Base-by-base conservation (phyloP, 2,888 invertebrate species). In the Eupithecia dodoneata region DNA sequence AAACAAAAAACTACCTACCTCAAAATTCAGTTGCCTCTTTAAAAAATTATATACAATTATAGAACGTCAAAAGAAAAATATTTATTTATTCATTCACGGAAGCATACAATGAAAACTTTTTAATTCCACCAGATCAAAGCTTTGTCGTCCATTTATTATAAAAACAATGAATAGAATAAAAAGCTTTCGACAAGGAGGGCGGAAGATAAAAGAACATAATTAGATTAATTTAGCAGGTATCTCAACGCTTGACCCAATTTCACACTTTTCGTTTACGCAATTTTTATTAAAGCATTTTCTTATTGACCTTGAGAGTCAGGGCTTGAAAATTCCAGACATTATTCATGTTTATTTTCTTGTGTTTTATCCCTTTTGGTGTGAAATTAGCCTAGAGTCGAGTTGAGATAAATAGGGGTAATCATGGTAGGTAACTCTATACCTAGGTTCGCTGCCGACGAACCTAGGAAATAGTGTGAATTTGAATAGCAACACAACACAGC, bases 211-310 rank as follows among this genome's bases (percentile, higher is more conserved):
- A 72, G 44, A 45, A 69, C 30, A 69, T 55, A 41, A 71, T 75
- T 71, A 71, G 52, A 71, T 71, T 75, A 66, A 66, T 75, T 75
- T 52, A 55, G 52, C 18, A 47, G 47, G 70, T 72, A 67, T 42
- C 52, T 52, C 52, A 59, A 45, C 10, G 47, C 71, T 75, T 71
- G 63, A 49, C 74, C 63, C 63, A 70, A 74, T 75, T 75, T 71
- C 4, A 71, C 70, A 65, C 74, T 70, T 70, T 69, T 44, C n/a
- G 12, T 69, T 67, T 59, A 59, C 59, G 5, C 18, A 59, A 59
- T 55, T 55, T 59, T 59, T 9, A 9, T 18, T 9, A 63, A 63
- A 18, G 59, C 12, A 63, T 30, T 30, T 63, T 30, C 59, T 63
- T 63, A 18, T 63, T 63, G 63, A 63, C 63, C 12, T 63, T 63